Conservation (phyloP, 2,113 vertebrate genomes). For the Cryptotis parvus region DNA sequence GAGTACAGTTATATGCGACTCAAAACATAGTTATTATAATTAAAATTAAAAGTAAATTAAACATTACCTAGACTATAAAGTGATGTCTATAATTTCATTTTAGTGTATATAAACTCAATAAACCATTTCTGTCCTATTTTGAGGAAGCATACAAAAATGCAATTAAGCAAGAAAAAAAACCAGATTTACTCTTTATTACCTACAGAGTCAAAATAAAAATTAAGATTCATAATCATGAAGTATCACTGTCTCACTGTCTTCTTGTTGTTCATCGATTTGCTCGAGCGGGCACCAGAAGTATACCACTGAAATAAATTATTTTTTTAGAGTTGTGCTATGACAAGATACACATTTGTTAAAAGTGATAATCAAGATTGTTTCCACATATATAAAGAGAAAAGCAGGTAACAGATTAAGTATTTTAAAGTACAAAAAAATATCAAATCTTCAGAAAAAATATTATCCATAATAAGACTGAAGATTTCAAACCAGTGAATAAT, state of each 20-base stretch:
- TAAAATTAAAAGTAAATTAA: background rate
- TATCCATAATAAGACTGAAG: background rate
- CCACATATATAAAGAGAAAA: background rate
- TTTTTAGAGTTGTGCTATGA: background rate
- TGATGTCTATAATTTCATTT: background rate
- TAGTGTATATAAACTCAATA: background rate
- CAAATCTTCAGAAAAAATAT: background rate
- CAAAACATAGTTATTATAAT: too few species aligned
- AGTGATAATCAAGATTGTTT: background rate
- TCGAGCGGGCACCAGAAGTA: too few species aligned
- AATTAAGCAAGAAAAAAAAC: slow-evolving; percentile 44
- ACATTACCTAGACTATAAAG: background rate
- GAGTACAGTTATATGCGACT: too few species aligned
- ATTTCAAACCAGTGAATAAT: background rate
- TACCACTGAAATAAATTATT: background rate
- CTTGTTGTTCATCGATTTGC: too few species aligned
- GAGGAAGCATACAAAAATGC: background rate
- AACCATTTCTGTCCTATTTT: background rate
- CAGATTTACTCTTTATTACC: background rate
- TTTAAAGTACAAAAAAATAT: background rate
- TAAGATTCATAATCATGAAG: background rate
- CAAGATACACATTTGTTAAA: background rate
- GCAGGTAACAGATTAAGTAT: background rate
- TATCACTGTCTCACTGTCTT: too few species aligned
- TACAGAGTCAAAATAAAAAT: slow-evolving; percentile 42